phyloP scores from a whole-genome alignment of 2,113 vertebrate species.

The Podarcis raffonei region DNA sequence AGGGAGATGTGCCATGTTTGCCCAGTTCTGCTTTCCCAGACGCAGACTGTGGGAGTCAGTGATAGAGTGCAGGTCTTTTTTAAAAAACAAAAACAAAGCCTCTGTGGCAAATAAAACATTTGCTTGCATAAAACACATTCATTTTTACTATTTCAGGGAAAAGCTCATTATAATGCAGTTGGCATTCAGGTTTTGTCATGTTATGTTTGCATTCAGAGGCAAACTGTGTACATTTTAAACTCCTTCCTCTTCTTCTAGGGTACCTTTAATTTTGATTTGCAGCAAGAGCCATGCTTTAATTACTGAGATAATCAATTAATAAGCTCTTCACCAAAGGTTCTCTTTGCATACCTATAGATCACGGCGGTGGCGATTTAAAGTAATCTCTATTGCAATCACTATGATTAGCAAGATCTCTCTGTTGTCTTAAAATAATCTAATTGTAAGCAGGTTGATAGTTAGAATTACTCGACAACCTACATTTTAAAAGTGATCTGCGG shows the following conservation, averaged over 20 bases:
- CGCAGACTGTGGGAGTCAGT: not conserved
- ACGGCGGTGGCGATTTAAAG: constrained; percentile 24
- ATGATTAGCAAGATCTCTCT: not conserved
- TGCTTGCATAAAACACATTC: not conserved
- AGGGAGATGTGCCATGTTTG: not conserved
- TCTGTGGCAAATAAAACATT: constrained; percentile 16
- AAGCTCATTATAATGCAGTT: constrained; percentile 57
- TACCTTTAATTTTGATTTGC: constrained; percentile 53
- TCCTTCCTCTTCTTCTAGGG: not conserved
- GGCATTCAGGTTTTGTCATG: constrained; percentile 45
- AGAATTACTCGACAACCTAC: constrained; percentile 3
- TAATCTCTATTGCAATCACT: not conserved
- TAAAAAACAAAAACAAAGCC: constrained; percentile 18
- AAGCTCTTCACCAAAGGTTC: constrained; percentile 47
- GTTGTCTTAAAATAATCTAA: constrained; percentile 14
- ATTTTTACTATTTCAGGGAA: constrained; percentile 26
- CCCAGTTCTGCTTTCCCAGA: not conserved
- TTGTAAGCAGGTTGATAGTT: not conserved
- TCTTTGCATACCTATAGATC: constrained; percentile 37
- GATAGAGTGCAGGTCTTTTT: too few species aligned
- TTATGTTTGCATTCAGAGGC: constrained; percentile 55
- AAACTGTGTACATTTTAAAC: constrained; percentile 31
- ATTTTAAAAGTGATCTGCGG: constrained; percentile 24
- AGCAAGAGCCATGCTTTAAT: constrained; percentile 53
- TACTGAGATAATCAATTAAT: constrained; percentile 68